Percentiles rank a stretch among this genome's conserved stretches.
Conservation (phyloP, 2,797 vertebrate species). For the Pagetopsis macropterus region DNA sequence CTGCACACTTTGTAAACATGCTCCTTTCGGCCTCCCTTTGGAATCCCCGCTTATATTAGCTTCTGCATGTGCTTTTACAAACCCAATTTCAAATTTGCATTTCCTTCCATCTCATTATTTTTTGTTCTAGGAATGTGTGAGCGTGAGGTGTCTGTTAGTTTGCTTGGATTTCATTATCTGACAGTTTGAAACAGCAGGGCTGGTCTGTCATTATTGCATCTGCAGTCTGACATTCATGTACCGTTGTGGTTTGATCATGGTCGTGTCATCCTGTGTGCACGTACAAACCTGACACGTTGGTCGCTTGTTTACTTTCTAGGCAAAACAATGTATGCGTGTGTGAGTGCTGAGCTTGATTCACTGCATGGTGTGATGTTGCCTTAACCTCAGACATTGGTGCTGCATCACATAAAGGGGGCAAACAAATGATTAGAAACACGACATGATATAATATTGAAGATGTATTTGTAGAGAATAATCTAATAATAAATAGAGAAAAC, state of each 20-base stretch:
- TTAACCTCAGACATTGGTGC: conserved; percentile 48
- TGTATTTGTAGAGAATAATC: neutral
- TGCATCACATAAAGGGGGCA: conserved; percentile 46
- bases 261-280: conserved; percentile 36
- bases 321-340: conserved; percentile 31
- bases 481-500: neutral
- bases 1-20: conserved; percentile 21
- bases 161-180: conserved; percentile 10
- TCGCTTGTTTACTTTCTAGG: conserved; percentile 43
- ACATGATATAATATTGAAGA: neutral
- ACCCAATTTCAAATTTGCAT: conserved; percentile 16
- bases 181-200: conserved; percentile 11
- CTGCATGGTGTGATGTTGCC: conserved; percentile 64
- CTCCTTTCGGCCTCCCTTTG: conserved; percentile 74
- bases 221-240: conserved; percentile 5
- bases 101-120: conserved; percentile 35
- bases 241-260: conserved; percentile 13
- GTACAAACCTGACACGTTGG: conserved; percentile 19
- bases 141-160: conserved; percentile 29
- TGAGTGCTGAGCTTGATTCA: conserved; percentile 45
- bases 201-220: conserved; percentile 14
- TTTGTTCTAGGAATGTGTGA: conserved; percentile 36
- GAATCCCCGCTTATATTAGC: conserved; percentile 32
- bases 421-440: conserved; percentile 23
- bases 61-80: conserved; percentile 71